These are phyloP conservation scores for Dorcus parallelipipedus DNA, from an alignment of 2,888 invertebrate genomes.

Conservation along the genomic window DNA sequence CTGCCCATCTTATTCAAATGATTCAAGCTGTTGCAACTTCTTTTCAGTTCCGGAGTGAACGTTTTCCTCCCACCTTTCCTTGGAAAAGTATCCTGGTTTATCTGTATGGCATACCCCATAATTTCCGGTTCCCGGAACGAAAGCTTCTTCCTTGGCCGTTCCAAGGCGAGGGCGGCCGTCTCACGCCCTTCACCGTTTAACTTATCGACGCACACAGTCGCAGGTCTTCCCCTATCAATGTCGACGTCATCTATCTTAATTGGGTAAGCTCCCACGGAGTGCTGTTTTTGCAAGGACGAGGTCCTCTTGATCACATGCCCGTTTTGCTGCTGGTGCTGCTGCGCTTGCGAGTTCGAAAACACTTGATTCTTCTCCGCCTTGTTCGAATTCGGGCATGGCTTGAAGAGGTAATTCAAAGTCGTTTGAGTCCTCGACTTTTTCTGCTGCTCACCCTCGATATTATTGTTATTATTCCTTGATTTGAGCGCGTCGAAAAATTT, in stretches of 20 bases:
- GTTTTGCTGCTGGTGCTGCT: conserved; percentile 21
- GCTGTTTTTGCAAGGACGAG: conserved; percentile 41
- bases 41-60: conserved; percentile 33
- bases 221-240: conserved; percentile 35
- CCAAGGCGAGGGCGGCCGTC: conserved; percentile 50
- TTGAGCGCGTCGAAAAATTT: conserved; percentile 38
- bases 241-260: conserved; percentile 36
- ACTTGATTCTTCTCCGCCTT: conserved; percentile 44
- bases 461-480: conserved; percentile 12
- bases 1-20: conserved; percentile 45
- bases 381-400: conserved; percentile 44
- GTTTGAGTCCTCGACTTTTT: conserved; percentile 43
- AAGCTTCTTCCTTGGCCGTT: conserved; percentile 76
- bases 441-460: conserved; percentile 23
- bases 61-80: conserved; percentile 15
- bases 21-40: conserved; percentile 36
- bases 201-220: conserved; percentile 42
- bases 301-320: conserved; percentile 19
- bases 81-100: conserved; percentile 16
- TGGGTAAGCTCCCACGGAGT: conserved; percentile 44
- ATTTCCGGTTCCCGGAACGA: conserved; percentile 86
- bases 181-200: conserved; percentile 43
- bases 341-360: conserved; percentile 28
- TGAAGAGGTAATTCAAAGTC: conserved; percentile 51
- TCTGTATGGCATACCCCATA: conserved; percentile 23